These are phyloP conservation scores for Apoderus coryli DNA, from an alignment of 2,888 invertebrate species.

Conservation along the genomic window DNA sequence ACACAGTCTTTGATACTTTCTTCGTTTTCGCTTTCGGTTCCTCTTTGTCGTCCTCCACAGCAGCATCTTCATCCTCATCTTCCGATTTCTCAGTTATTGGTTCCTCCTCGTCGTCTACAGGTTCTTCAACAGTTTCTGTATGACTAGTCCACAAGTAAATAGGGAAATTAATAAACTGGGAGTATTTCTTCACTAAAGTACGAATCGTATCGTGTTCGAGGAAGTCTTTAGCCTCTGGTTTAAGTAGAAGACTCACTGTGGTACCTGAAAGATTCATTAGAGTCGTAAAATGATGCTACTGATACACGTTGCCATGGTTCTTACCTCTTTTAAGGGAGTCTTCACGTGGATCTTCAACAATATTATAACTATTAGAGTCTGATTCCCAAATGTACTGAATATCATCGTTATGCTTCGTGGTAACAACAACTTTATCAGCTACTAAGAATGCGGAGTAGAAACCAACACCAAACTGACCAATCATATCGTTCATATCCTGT, in stretches of 20 bases:
- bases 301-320: not conserved
- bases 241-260: constrained; percentile 64
- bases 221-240: constrained; percentile 95
- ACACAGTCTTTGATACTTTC: constrained; percentile 82
- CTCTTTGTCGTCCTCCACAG: constrained; percentile 57
- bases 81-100: constrained; percentile 42
- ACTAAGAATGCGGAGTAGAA: constrained; percentile 97
- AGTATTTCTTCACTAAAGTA: constrained; percentile 90
- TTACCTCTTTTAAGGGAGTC: constrained; percentile 69
- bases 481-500: constrained; percentile 88
- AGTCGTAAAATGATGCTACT: constrained; percentile 6
- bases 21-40: constrained; percentile 69
- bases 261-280: constrained; percentile 20
- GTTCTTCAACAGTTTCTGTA: constrained; percentile 63
- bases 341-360: constrained; percentile 89
- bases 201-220: constrained; percentile 83
- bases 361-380: constrained; percentile 78
- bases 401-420: constrained; percentile 88
- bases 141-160: constrained; percentile 80
- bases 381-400: constrained; percentile 97
- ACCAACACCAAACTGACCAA: constrained; percentile 99
- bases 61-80: constrained; percentile 39
- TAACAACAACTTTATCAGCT: constrained; percentile 90
- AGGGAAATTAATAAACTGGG: constrained; percentile 99
- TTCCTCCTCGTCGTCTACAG: constrained; percentile 37